Base-by-base conservation (phyloP, 1,140 invertebrate species). In the Pseudomyrmex pallidus region DNA sequence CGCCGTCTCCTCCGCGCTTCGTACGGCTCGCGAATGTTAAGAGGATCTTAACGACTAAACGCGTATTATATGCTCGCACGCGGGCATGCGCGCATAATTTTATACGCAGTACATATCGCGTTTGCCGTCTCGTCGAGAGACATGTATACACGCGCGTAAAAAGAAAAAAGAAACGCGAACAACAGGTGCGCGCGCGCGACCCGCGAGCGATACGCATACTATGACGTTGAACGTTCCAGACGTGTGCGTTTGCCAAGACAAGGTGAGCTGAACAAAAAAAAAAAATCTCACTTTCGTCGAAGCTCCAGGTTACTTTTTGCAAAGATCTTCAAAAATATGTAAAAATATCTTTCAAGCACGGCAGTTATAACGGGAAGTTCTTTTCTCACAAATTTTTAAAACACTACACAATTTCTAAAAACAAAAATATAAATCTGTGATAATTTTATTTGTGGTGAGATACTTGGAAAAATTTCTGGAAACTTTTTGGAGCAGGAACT, bases 211-310 rank as follows among this genome's bases (percentile, higher is more conserved):
- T 52, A 74, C 17, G 56, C 44, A 59, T 25, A 57, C 72, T 67
- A 73, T 54, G 62, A 68, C 61, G 62, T 54, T n/a, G 73, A 66
- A 68, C 35, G n/a, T 68, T 57, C 52, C 54, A 13, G 52, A 59
- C 52, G 59, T 57, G 70, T 74, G 77, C 82, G 85, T 63, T 84
- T 84, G 70, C 86, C 86, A 70, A 80, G 86, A 48, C 82, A 86
- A 35, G 72, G 78, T 87, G 80, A 67, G 70, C 85, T 80, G 57
- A 83, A 5, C 5, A 80, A 56, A 62, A 83, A 77, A 83, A 83
- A 66, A 66, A 52, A 22, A 44, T 48, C 56, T 17, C 74, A 52
- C 25, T 77, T 46, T 50, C 35, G 44, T 52, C 62, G 50, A 78
- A 82, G 76, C 66, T 80, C 64, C 66, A 10, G 5, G 5, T 35